Evolutionary conservation across 2,797 vertebrate species (phyloP).

Genomic region (Sandelia bainsii): DNA sequence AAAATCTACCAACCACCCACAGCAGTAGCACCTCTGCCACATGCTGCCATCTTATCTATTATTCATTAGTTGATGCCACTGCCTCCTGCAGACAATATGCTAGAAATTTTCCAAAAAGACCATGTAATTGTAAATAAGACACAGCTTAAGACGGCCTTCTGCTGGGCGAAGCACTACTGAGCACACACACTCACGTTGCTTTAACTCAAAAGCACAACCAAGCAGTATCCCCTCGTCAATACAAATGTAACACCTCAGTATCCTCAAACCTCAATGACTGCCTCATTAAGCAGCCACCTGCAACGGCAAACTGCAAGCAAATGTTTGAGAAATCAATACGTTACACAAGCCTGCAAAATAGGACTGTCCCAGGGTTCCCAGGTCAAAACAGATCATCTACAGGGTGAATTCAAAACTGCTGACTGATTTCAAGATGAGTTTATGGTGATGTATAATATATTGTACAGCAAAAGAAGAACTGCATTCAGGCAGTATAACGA

Average conservation of each 20-base stretch:
- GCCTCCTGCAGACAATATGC: slow-evolving; percentile 20
- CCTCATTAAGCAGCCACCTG: slow-evolving; percentile 40
- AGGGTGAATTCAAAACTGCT: slow-evolving; percentile 1
- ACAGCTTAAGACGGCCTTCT: slow-evolving; percentile 18
- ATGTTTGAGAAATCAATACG: slow-evolving; percentile 32
- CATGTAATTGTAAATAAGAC: neutral
- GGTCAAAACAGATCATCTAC: slow-evolving; percentile 5
- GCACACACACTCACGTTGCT: slow-evolving; percentile 16
- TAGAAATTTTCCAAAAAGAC: slow-evolving; percentile 23
- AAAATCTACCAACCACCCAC: slow-evolving; percentile 3
- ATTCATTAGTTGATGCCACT: slow-evolving; percentile 34
- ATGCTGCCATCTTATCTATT: slow-evolving; percentile 42
- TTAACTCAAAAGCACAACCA: slow-evolving; percentile 44
- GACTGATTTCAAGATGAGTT: neutral
- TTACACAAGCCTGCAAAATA: slow-evolving; percentile 4
- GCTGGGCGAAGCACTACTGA: slow-evolving; percentile 2
- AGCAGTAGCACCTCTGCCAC: slow-evolving; percentile 16
- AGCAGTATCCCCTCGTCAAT: slow-evolving; percentile 43
- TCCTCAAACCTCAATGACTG: slow-evolving; percentile 34
- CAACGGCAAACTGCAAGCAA: slow-evolving; percentile 22
- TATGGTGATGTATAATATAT: neutral
- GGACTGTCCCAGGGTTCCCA: neutral
- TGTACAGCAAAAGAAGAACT: neutral
- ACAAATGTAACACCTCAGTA: slow-evolving; percentile 27
- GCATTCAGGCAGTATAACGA: neutral